phyloP scores from a whole-genome alignment of 2,797 vertebrate species.

The Lycodopsis pacificus region DNA sequence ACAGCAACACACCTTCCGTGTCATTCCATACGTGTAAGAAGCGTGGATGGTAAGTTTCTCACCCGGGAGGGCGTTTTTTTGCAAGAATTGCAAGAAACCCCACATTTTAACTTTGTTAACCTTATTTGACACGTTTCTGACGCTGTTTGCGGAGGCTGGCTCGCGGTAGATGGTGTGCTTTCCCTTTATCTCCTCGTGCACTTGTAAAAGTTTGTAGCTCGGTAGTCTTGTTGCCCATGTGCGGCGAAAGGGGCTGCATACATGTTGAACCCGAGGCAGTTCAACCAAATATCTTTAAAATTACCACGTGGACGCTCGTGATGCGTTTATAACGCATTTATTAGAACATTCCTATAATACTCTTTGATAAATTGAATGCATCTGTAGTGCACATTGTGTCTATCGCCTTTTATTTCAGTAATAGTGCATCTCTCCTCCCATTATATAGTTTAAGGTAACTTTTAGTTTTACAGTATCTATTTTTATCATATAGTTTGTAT shows the following conservation, averaged over 20 bases:
- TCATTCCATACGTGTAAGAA: conserved; percentile 18
- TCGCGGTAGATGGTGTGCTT: background rate
- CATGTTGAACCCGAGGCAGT: conserved; percentile 3
- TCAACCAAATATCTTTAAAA: too few species aligned
- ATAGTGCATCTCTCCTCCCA: background rate
- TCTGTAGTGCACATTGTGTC: background rate
- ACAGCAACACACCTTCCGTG: background rate
- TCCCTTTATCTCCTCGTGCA: background rate
- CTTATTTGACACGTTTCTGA: background rate
- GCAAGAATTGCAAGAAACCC: background rate
- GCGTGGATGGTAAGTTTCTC: conserved; percentile 65
- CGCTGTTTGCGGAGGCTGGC: background rate
- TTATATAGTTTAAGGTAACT: too few species aligned
- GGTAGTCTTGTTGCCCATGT: conserved; percentile 30
- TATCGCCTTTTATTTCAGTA: background rate
- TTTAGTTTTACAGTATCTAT: background rate
- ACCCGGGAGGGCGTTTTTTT: conserved; percentile 4
- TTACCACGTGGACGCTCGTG: background rate
- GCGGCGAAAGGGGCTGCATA: conserved; percentile 9
- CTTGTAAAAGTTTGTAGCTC: conserved; percentile 14
- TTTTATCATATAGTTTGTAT: background rate
- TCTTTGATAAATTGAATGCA: background rate
- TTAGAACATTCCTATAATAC: background rate
- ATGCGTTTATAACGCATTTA: background rate
- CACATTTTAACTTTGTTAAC: background rate